phyloP scores from a whole-genome alignment of 2,797 vertebrate species.

The Taenioides sp. region DNA sequence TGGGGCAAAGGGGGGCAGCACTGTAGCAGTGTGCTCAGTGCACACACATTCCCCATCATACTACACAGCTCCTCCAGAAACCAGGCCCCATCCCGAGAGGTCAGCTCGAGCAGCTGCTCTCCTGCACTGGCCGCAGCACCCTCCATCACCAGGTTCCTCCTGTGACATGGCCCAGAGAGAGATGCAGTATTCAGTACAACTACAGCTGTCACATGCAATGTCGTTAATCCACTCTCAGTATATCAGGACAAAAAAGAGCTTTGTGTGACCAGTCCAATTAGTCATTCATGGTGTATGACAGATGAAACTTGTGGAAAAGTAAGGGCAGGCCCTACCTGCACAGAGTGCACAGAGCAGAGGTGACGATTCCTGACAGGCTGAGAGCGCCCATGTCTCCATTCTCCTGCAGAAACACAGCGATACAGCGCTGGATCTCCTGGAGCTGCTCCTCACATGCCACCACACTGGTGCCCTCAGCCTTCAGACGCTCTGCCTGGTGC shows the following conservation, averaged over 20 bases:
- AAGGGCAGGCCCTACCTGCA: conserved; percentile 79
- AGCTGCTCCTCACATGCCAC: conserved; percentile 92
- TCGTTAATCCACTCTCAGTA: too few species aligned
- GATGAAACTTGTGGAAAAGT: not conserved
- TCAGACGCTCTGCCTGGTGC: conserved; percentile 89
- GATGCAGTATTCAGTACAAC: not conserved
- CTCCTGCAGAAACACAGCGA: conserved; percentile 90
- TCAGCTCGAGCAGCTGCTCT: conserved; percentile 93
- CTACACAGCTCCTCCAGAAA: conserved; percentile 97
- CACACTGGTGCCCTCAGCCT: conserved; percentile 88
- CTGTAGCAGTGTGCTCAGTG: conserved; percentile 88
- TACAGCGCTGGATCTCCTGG: conserved; percentile 96
- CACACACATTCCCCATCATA: conserved; percentile 93
- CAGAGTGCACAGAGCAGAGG: conserved; percentile 91
- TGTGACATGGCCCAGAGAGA: conserved; percentile 39
- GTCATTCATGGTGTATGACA: not conserved
- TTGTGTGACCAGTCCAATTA: not conserved
- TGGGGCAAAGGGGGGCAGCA: conserved; percentile 90
- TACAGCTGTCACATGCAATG: not conserved
- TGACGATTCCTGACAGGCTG: conserved; percentile 91
- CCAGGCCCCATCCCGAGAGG: conserved; percentile 94
- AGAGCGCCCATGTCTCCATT: conserved; percentile 91
- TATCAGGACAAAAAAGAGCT: not conserved
- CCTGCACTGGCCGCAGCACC: conserved; percentile 91
- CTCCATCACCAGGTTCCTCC: conserved; percentile 97